Evolutionary conservation across 1,140 invertebrate species (phyloP).

Genomic region (Drosophila grimshawi): DNA sequence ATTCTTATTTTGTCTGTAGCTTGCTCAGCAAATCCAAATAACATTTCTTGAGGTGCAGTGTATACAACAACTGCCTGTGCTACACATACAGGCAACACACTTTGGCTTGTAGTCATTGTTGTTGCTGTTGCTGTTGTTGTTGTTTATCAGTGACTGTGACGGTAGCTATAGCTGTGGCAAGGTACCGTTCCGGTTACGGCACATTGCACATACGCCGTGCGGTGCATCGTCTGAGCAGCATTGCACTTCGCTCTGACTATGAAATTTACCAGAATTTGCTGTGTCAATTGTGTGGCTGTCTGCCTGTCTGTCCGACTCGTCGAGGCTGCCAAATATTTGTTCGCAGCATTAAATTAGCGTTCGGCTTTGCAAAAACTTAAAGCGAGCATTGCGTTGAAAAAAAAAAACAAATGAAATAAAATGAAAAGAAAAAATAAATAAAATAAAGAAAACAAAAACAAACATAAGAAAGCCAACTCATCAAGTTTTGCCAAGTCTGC

Average conservation of each 20-base stretch:
- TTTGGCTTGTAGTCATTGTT: conserved; percentile 4
- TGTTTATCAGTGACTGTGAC: conserved; percentile 12
- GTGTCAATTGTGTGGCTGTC: conserved; percentile 64
- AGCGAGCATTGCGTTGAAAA: conserved; percentile 9
- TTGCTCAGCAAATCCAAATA: too few species aligned
- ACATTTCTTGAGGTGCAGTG: background rate
- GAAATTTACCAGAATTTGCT: conserved; percentile 67
- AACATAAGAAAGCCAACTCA: conserved; percentile 57
- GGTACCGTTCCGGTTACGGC: conserved; percentile 23
- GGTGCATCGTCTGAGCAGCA: conserved; percentile 22
- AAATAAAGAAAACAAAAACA: conserved; percentile 32
- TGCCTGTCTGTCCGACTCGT: conserved; percentile 36
- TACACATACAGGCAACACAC: conserved; percentile 8
- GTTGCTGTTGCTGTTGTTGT: conserved; percentile 1
- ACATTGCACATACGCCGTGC: conserved; percentile 55
- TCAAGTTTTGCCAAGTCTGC: conserved; percentile 57
- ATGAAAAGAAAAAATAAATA: conserved; percentile 10
- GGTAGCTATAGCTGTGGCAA: conserved; percentile 25
- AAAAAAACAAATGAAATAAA: conserved; percentile 29
- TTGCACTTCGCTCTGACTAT: conserved; percentile 41
- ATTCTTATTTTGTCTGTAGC: too few species aligned
- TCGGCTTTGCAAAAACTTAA: conserved; percentile 31
- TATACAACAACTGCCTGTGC: conserved; percentile 16
- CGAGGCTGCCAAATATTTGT: conserved; percentile 52
- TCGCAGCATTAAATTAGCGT: conserved; percentile 63